phyloP scores from a whole-genome alignment of 1,140 invertebrate genomes.

The Fragariocoptes setiger region DNA sequence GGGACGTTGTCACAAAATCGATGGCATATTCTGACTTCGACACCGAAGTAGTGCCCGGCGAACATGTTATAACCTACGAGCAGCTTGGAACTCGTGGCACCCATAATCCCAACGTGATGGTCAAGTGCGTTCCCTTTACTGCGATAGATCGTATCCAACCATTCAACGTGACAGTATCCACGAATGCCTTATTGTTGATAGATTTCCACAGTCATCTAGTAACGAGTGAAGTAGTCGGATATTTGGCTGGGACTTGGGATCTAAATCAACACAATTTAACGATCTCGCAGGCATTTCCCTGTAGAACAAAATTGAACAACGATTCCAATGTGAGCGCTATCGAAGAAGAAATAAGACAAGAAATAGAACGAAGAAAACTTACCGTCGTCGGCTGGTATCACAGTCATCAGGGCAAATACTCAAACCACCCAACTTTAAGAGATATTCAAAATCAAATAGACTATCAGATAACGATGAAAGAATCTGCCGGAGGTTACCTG shows the following conservation, averaged over 20 bases:
- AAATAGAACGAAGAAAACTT: conserved; percentile 43
- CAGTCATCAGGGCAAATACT: conserved; percentile 51
- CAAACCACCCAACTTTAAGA: conserved; percentile 50
- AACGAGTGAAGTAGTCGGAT: conserved; percentile 65
- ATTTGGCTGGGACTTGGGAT: conserved; percentile 74
- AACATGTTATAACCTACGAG: not conserved
- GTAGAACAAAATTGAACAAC: conserved; percentile 42
- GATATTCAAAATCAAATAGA: conserved; percentile 72
- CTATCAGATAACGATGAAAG: conserved; percentile 72
- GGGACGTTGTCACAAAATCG: not conserved
- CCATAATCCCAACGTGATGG: conserved; percentile 41
- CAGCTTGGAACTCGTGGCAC: not conserved
- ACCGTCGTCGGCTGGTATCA: conserved; percentile 79
- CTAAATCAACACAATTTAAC: conserved; percentile 56
- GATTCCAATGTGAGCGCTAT: conserved; percentile 20
- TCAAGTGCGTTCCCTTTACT: conserved; percentile 54
- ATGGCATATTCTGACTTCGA: not conserved
- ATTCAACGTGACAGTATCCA: conserved; percentile 53
- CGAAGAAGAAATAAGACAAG: conserved; percentile 21
- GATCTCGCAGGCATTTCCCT: conserved; percentile 61
- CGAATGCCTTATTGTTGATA: conserved; percentile 51
- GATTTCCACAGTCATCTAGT: conserved; percentile 78
- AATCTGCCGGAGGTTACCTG: conserved; percentile 51
- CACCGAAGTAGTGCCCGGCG: no score
- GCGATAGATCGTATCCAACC: conserved; percentile 61